Base-by-base conservation (phyloP, 2,888 invertebrate genomes). In the Hirtodrosophila cameraria region DNA sequence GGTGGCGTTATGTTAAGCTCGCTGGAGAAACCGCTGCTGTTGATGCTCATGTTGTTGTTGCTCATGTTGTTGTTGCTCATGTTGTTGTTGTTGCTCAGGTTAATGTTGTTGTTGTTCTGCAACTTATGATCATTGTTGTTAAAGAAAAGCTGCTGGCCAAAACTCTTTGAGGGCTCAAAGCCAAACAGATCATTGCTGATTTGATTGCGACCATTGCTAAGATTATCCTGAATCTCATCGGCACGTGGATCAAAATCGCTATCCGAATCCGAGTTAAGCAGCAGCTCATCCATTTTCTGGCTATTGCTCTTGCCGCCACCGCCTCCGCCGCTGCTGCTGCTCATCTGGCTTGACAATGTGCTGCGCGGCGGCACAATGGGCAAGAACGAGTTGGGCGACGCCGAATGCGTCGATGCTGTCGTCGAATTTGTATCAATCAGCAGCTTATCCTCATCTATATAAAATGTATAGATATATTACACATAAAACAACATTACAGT, bases 201-300 rank as follows among this genome's bases (percentile, higher is more conserved):
- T 45, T 77, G 76, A 65, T 79, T 79, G 12, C 87, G 80, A 12
- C 88, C 89, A 48, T 86, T 88, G 61, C 86, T 88, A 2, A 85
- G 83, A 73, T 85, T 87, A 27, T 87, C 92, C 88, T 81, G 89
- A 58, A 71, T 93, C 89, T 97, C 97, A 77, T 93, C 95, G 13
- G 97, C 97, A 65, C 97, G 93, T 0, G 97, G 97, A 92, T 97
- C 96, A 88, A 97, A 97, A 90, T 96, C 95, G 68, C 94, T 94
- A 83, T 97, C 96, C 52, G 97, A 94, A 89, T 96, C 95, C 1
- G 94, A 94, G 86, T 95, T 94, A 81, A 96, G 92, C 8, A 96
- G 90, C 12, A 96, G 90, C 28, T 94, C 95, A 90, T 96, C 96
- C 68, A 96, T 92, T 91, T 95, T 95, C 33, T 95, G 94, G 69